phyloP scores from a whole-genome alignment of 2,888 invertebrate species.

The Coremacera marginata region DNA sequence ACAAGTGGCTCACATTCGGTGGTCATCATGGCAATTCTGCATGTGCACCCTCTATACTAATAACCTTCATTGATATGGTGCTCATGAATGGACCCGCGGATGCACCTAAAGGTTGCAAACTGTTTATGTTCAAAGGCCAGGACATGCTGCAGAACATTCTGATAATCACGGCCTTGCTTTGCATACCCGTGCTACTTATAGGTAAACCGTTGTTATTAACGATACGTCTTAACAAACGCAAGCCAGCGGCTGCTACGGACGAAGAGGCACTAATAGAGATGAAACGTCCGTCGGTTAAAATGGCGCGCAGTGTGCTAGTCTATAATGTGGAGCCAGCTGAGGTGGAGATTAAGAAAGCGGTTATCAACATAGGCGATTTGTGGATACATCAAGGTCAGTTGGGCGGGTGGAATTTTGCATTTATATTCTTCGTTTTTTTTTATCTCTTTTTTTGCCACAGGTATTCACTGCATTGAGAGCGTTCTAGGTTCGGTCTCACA shows the following conservation, averaged over 20 bases:
- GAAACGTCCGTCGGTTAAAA: conserved; percentile 43
- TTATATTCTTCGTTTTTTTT: no score
- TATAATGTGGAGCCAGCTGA: conserved; percentile 48
- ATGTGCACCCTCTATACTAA: conserved; percentile 81
- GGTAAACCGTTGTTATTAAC: conserved; percentile 87
- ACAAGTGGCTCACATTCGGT: conserved; percentile 86
- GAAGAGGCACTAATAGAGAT: conserved; percentile 24
- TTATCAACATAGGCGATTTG: conserved; percentile 54
- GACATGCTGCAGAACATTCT: conserved; percentile 79
- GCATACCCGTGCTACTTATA: conserved; percentile 91
- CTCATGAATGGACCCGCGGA: conserved; percentile 72
- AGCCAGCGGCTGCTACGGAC: conserved; percentile 66
- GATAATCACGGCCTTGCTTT: conserved; percentile 81
- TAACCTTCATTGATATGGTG: conserved; percentile 84
- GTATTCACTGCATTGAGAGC: conserved; percentile 74
- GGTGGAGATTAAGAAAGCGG: not conserved
- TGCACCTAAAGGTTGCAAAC: conserved; percentile 67
- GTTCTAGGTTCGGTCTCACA: conserved; percentile 93
- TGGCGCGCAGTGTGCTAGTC: conserved; percentile 51
- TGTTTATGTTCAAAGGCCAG: conserved; percentile 79
- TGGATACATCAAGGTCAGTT: conserved; percentile 62
- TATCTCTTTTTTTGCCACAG: no score
- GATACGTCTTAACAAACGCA: conserved; percentile 62
- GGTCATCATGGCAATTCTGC: conserved; percentile 69
- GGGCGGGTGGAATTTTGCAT: not conserved